Base-by-base conservation (phyloP, 2,888 invertebrate species). In the Ypsolopha sequella region DNA sequence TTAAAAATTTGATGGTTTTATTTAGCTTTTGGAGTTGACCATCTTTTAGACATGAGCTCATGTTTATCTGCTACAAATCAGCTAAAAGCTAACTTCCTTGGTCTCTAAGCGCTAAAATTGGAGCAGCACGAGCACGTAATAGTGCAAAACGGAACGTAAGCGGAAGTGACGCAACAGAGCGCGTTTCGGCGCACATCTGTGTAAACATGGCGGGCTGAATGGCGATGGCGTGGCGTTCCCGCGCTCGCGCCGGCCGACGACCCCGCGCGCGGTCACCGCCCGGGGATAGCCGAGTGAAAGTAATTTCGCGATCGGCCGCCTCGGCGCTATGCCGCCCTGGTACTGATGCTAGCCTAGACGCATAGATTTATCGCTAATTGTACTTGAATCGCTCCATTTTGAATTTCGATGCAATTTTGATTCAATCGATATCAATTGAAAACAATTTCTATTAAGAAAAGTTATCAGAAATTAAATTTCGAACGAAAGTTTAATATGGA, bases 161-260 rank as follows among this genome's bases (percentile, higher is more conserved):
- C 84, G 85, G 84, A 84, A 82, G 82, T 84, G 84, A 84, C 82
- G 85, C 78, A 84, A 85, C 73, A 67, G 72, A 72, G 69, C 77
- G 77, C 80, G 79, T 80, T 84, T 81, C 79, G 82, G 82, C 76
- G 80, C 75, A 77, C 85, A 84, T 84, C 85, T 84, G 85, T 82
- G 81, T 82, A 85, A 85, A 85, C 82, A 84, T 71, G 76, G 77
- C 79, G 76, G 81, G 78, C 81, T 82, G 81, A 85, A 85, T 85
- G 82, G 81, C 76, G 64, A 63, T 69, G 63, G 73, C 71, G 69
- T 62, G 64, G 51, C 58, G 52, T 80, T 81, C 80, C 80, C 80
- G 82, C 81, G 80, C 78, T 72, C 71, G 71, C 52, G 63, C 54
- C 75, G 80, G 78, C 61, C 85, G 80, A 67, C 81, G 84, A 81